Evolutionary conservation across 2,797 vertebrate genomes (phyloP).

Genomic region (Allobates femoralis): DNA sequence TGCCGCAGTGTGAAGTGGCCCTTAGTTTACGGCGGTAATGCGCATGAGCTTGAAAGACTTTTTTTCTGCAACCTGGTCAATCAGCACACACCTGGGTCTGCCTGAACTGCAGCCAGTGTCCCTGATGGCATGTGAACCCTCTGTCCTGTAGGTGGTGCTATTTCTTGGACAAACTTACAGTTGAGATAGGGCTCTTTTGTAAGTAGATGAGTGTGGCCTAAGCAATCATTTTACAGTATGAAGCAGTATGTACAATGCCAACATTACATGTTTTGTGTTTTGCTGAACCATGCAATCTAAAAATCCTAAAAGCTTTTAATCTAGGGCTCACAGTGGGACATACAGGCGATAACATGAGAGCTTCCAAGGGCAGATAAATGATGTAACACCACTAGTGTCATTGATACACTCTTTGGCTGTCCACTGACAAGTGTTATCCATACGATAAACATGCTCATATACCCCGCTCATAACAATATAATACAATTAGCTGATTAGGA

Average conservation of each 20-base stretch:
- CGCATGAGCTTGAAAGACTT: too few species aligned
- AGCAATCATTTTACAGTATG: background rate
- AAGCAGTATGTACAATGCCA: constrained; percentile 1
- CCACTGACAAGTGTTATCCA: constrained; percentile 5
- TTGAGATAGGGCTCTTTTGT: too few species aligned
- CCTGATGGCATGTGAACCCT: too few species aligned
- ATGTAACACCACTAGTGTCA: background rate
- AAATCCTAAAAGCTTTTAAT: constrained; percentile 3
- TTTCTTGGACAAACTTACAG: too few species aligned
- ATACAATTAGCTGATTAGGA: constrained; percentile 1
- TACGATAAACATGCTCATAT: background rate
- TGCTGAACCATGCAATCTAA: constrained; percentile 12
- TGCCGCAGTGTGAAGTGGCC: too few species aligned
- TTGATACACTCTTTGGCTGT: background rate
- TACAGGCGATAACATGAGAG: background rate
- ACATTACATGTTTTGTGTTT: constrained; percentile 24
- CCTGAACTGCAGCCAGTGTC: too few species aligned
- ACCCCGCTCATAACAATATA: background rate
- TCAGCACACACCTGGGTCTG: too few species aligned
- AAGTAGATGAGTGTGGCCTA: background rate
- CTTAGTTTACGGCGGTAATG: too few species aligned
- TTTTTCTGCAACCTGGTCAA: too few species aligned
- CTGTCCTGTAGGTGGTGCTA: too few species aligned
- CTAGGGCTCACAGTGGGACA: background rate
- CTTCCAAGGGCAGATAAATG: background rate